Percentiles rank a stretch among this genome's conserved stretches.
Conservation (phyloP, 2,113 vertebrate genomes). For the Nipponia nippon region DNA sequence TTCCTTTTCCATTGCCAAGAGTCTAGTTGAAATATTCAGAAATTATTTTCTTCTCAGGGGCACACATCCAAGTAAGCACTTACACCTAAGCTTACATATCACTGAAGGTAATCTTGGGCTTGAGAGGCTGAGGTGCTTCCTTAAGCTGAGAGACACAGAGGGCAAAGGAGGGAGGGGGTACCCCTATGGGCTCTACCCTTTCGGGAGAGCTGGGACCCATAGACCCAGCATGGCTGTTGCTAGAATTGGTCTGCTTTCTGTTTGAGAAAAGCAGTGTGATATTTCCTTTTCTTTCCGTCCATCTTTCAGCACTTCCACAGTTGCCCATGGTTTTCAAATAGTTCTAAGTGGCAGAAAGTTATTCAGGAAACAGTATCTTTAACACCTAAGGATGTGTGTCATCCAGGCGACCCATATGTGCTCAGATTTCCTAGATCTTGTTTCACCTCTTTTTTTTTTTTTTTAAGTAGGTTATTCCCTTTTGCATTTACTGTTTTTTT, state of each 20-base stretch:
- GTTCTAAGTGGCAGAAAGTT: not conserved
- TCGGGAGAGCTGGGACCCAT: not conserved
- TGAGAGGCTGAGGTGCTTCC: not conserved
- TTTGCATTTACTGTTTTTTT: not conserved
- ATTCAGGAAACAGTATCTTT: not conserved
- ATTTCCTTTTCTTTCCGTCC: not conserved
- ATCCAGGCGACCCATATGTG: not conserved
- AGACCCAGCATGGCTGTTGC: not conserved
- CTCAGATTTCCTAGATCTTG: not conserved
- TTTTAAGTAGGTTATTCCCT: not conserved
- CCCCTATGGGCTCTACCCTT: not conserved
- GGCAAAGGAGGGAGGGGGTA: not conserved
- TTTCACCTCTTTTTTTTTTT: not conserved
- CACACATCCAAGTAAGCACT: not conserved
- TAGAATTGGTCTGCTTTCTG: not conserved
- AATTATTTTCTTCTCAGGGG: not conserved
- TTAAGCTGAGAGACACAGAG: not conserved
- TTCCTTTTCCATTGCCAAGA: not conserved
- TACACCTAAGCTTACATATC: not conserved
- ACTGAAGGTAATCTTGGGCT: not conserved
- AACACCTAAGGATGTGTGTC: not conserved
- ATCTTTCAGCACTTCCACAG: not conserved
- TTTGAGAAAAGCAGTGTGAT: not conserved
- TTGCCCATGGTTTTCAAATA: not conserved
- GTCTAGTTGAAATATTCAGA: not conserved